Base-by-base conservation (phyloP, 2,888 invertebrate genomes). In the Parochlus steinenii region DNA sequence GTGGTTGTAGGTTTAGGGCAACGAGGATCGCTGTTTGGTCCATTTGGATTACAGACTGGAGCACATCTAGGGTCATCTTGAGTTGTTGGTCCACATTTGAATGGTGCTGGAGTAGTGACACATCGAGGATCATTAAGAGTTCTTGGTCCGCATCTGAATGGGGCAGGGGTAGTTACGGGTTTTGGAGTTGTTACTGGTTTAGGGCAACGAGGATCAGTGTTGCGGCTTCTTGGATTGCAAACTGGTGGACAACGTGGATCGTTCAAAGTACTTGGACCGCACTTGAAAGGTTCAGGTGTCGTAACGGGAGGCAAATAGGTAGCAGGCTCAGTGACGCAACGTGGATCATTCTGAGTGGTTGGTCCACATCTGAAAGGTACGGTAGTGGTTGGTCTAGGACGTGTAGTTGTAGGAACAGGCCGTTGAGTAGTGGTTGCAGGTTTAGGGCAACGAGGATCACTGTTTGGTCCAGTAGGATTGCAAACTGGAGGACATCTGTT, bases 131-230 rank as follows among this genome's bases (percentile, higher is more conserved):
- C 55, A 5, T 26, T 43, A 25, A 45, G 43, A 12, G 45, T 10
- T 41, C 7, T 25, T 28, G 28, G 28, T 5, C 7, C 11, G 7
- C 8, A 11, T 5, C 16, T 7, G 5, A 16, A 31, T 29, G 5
- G 37, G 30, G 2, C 39, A 31, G 10, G 17, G 18, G 25, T 31
- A 34, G 19, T 32, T 31, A 2, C 12, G 42, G 40, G 31, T 19
- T 30, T 16, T 22, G 20, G 20, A 19, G 19, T 14, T 6, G 12
- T 3, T n/a, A 8, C 39, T 29, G 11, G 40, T 31, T 19, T 40
- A 1, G 55, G 53, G 26, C 57, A 57, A 15, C 54, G 43, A 2
- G 50, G 45, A 41, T 50, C 50, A 47, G 48, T n/a, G n/a, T n/a
- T n/a, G 4, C 38, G 43, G 8, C 44, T 45, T 14, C 50, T 51